Percentiles rank a stretch among this genome's conserved stretches.
Evolutionary conservation across 2,113 vertebrate genomes (phyloP).

Genomic region (Alaudala cheleensis): DNA sequence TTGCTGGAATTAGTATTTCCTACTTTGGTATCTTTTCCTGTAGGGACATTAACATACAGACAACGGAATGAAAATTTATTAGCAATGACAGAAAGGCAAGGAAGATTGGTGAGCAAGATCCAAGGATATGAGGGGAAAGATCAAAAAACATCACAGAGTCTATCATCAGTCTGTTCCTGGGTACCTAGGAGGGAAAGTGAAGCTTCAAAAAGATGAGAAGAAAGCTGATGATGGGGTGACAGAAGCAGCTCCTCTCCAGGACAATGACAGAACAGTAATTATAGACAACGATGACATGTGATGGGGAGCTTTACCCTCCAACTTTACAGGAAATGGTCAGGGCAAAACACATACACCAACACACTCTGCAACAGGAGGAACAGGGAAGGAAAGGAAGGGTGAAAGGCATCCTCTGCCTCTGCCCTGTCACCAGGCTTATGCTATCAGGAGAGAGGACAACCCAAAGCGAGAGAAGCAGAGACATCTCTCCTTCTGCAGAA

Average conservation of each 20-base stretch:
- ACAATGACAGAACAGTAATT: constrained; percentile 54
- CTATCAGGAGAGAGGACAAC: background rate
- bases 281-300: constrained; percentile 22
- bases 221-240: background rate
- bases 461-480: background rate
- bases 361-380: background rate
- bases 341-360: background rate
- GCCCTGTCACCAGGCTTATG: rapidly evolving
- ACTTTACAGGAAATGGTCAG: background rate
- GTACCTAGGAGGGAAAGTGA: constrained; percentile 19
- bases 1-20: background rate
- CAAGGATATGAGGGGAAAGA: constrained; percentile 29
- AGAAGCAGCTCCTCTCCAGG: constrained; percentile 15
- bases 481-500: background rate
- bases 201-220: constrained; percentile 52
- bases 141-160: constrained; percentile 12
- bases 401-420: background rate
- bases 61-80: constrained; percentile 2
- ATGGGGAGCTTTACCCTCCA: constrained; percentile 21
- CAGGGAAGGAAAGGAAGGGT: background rate
- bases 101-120: constrained; percentile 1
- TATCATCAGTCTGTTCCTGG: constrained; percentile 9
- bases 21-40: background rate
- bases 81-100: background rate
- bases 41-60: background rate